Evolutionary conservation across 2,888 invertebrate species (phyloP).

Genomic region (Clepsis dumicolana): DNA sequence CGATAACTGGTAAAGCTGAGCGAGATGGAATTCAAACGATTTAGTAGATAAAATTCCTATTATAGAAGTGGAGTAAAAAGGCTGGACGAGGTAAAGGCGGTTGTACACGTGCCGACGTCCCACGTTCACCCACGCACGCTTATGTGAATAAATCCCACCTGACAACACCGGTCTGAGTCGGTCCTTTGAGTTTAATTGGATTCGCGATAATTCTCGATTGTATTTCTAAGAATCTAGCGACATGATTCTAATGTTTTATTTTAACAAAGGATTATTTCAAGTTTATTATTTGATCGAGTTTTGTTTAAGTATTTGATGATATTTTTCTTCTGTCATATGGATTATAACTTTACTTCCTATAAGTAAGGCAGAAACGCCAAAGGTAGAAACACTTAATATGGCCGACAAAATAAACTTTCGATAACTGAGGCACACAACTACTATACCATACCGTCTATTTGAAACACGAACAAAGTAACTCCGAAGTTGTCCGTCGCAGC

Average conservation of each 20-base stretch:
- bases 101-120: slow-evolving; percentile 63
- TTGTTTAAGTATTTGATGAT: no score
- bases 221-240: neutral
- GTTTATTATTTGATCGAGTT: neutral
- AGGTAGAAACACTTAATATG: no score
- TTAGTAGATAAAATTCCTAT: no score
- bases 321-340: no score
- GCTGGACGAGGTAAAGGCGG: slow-evolving; percentile 64
- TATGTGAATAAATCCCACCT: slow-evolving; percentile 76
- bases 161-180: slow-evolving; percentile 57
- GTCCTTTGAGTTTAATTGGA: neutral
- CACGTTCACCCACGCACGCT: slow-evolving; percentile 69
- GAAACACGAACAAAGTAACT: slow-evolving; percentile 21
- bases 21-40: no score
- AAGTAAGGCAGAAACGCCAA: no score
- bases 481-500: slow-evolving; percentile 35
- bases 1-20: no score
- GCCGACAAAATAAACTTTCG: neutral
- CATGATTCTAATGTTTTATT: neutral
- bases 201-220: neutral
- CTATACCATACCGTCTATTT: neutral
- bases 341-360: no score
- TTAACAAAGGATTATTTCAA: neutral
- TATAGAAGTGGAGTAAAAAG: slow-evolving; percentile 59
- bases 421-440: neutral